These are phyloP conservation scores for Cavia aperea DNA, from an alignment of 2,113 vertebrate species.

Conservation along the genomic window DNA sequence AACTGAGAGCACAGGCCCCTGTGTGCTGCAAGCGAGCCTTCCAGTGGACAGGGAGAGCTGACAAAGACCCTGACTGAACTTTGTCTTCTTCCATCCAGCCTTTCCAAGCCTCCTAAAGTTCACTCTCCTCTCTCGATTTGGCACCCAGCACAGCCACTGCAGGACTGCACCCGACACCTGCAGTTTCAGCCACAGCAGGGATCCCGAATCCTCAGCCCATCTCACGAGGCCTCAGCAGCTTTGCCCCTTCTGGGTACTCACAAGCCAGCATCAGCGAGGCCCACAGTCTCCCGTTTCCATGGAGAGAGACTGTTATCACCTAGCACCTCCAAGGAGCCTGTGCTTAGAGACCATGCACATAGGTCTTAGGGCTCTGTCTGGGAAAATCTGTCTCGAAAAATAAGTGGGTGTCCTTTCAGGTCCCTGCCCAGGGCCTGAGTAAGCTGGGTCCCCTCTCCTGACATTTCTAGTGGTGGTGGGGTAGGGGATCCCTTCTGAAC, in stretches of 20 bases:
- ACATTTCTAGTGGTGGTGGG: background rate
- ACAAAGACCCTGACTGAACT: background rate
- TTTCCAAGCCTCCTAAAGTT: background rate
- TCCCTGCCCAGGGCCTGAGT: background rate
- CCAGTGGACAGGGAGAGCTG: background rate
- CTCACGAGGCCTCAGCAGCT: background rate
- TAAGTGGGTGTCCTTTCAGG: no score
- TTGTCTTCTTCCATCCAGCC: background rate
- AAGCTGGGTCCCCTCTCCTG: accelerated
- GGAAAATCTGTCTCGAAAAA: background rate
- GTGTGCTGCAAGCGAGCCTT: background rate
- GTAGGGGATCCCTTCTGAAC: background rate
- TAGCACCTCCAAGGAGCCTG: background rate
- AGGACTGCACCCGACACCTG: background rate
- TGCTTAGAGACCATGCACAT: background rate
- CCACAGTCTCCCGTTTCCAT: background rate
- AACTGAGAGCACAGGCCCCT: background rate
- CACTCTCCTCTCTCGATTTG: background rate
- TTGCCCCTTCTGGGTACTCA: no score
- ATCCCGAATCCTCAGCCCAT: background rate
- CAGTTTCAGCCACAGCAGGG: accelerated
- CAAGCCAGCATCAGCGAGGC: background rate
- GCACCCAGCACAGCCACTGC: background rate
- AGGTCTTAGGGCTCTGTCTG: background rate
- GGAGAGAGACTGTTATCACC: background rate